Evolutionary conservation across 2,113 vertebrate species (phyloP).

Genomic region (western clawed frog (Xenopus tropicalis)): DNA sequence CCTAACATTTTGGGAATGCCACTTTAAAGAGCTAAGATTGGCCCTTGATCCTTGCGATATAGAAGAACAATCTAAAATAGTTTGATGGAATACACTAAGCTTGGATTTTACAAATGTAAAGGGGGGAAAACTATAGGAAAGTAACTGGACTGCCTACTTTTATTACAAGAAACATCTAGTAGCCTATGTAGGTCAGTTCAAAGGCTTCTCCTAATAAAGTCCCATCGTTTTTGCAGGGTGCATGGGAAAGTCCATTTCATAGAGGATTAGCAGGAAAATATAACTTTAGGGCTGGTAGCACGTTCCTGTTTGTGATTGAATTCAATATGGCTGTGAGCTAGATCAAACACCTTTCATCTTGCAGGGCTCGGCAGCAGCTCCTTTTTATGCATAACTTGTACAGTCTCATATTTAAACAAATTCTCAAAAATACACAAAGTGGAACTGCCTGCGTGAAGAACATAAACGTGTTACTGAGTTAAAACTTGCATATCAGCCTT

Average conservation of each 20-base stretch:
- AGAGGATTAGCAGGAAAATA: constrained; percentile 46
- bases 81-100: not conserved
- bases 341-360: constrained; percentile 41
- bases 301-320: constrained; percentile 43
- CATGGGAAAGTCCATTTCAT: constrained; percentile 38
- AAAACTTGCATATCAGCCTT: no score
- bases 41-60: no score
- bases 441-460: no score
- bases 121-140: no score
- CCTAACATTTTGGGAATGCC: no score
- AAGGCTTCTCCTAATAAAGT: not conserved
- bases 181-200: not conserved
- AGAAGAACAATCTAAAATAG: not conserved
- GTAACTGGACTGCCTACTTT: no score
- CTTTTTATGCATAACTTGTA: constrained; percentile 26
- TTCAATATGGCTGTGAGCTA: constrained; percentile 40
- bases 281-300: constrained; percentile 34
- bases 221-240: constrained; percentile 13
- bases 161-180: no score
- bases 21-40: no score
- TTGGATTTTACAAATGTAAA: no score
- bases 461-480: no score
- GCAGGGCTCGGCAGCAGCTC: constrained; percentile 8
- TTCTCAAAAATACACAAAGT: not conserved
- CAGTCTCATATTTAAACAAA: constrained; percentile 44